phyloP scores from a whole-genome alignment of 2,113 vertebrate species.

The Sialia sialis region DNA sequence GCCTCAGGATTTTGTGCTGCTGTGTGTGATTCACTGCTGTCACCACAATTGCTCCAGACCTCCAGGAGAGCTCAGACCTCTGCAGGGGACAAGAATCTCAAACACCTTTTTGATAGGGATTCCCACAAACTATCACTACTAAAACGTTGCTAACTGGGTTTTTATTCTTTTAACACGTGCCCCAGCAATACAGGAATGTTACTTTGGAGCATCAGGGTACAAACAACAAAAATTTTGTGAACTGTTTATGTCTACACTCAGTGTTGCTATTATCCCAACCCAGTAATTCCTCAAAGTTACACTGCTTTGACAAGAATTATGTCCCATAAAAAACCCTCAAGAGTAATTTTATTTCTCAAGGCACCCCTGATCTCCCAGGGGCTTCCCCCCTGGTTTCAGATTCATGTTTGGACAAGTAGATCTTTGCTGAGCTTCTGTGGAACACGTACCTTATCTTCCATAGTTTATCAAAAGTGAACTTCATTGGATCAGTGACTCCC shows the following conservation, averaged over 20 bases:
- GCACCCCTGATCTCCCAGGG: not conserved
- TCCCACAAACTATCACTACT: not conserved
- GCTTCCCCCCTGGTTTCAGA: not conserved
- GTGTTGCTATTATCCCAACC: not conserved
- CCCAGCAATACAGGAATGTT: not conserved
- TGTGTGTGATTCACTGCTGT: not conserved
- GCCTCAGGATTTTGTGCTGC: not conserved
- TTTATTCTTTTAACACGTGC: not conserved
- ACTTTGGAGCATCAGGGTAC: not conserved
- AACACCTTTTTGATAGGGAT: not conserved
- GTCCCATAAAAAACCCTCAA: not conserved
- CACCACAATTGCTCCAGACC: not conserved
- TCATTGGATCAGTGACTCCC: not conserved
- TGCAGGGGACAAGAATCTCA: not conserved
- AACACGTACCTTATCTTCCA: not conserved
- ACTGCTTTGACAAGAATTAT: not conserved
- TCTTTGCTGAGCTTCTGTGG: not conserved
- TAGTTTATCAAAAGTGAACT: not conserved
- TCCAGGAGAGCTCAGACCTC: not conserved
- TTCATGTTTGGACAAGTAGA: not conserved
- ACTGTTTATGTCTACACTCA: not conserved
- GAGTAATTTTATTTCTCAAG: not conserved
- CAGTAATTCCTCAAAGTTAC: not conserved
- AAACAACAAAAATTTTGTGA: not conserved
- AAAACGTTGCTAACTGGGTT: not conserved